These are phyloP conservation scores for Rhinogobio ventralis DNA, from an alignment of 2,797 vertebrate genomes.

Conservation along the genomic window DNA sequence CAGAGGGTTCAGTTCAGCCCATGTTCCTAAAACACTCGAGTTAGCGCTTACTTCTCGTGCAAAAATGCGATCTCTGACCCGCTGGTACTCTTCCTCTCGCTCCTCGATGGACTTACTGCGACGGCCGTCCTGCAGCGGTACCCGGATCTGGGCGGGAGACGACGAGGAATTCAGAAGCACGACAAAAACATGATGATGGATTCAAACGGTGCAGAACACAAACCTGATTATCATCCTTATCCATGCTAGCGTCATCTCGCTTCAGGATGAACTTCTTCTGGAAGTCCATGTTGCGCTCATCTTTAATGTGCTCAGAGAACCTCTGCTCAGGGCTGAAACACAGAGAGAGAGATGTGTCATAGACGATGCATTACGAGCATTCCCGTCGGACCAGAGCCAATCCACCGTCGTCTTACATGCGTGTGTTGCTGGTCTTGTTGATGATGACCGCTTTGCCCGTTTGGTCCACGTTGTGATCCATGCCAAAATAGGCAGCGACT, in stretches of 20 bases:
- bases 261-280: conserved; percentile 98
- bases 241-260: conserved; percentile 96
- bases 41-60: conserved; percentile 92
- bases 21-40: background rate
- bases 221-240: conserved; percentile 98
- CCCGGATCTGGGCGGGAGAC: conserved; percentile 86
- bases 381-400: background rate
- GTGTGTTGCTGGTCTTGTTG: conserved; percentile 98
- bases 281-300: conserved; percentile 94
- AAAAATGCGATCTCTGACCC: conserved; percentile 98
- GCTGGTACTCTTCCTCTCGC: conserved; percentile 97
- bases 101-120: conserved; percentile 99
- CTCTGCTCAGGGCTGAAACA: conserved; percentile 92
- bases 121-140: conserved; percentile 97
- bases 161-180: background rate
- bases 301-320: conserved; percentile 98
- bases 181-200: background rate
- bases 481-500: conserved; percentile 97
- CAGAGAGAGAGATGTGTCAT: conserved; percentile 9
- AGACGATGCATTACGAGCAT: fast-evolving
- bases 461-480: conserved; percentile 99
- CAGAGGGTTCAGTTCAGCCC: background rate
- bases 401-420: conserved; percentile 83
- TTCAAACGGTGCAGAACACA: background rate
- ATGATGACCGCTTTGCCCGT: conserved; percentile 98